Base-by-base conservation (phyloP, 2,797 vertebrate species). In the Gallinago nigripennis region DNA sequence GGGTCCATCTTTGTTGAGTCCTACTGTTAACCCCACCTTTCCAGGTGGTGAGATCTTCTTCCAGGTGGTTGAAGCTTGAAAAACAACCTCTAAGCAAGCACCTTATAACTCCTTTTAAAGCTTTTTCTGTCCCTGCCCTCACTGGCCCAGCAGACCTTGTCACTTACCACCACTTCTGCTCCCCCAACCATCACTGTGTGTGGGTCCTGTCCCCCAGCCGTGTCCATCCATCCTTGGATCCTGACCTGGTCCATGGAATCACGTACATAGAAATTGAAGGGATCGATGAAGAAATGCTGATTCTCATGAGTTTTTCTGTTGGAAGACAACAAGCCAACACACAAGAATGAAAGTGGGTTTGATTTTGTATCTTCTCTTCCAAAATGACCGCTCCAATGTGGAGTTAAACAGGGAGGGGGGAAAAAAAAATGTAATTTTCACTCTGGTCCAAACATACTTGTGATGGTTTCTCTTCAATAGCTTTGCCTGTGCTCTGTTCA, bases 161-260 rank as follows among this genome's bases (percentile, higher is more conserved):
- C 9, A 16, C 58, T 65, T 54, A 3, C 19, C 16, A 20, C 11
- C 31, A 6, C n/a, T 51, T 53, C 64, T 45, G 3, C 33, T 53
- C 20, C 21, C 7, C 12, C 8, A 24, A 0, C 10, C 27, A 41
- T 8, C n/a, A 7, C 33, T 16, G 4, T 1, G 0, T 9, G 8
- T 20, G 43, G n/a, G 7, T 39, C 45, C 0, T 0, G 6, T 69
- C 39, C 56, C 8, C 33, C 6, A 35, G 24, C 33, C 1, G 0
- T 11, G 27, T 12, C 79, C 12, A 2, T 56, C 41, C 6, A 0
- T 37, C 58, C 65, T 63, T 5, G 12, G 39, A 60, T 53, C 25
- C 41, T 37, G 60, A 19, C 13, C 11, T 28, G n/a, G 24, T n/a
- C 33, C 46, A 7, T 18, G 20, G n/a, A 33, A 68, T 28, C 24